A percentile compares a stretch with the other conserved stretches of the same genome.
Evolutionary conservation across 2,113 vertebrate genomes (phyloP).

Genomic region (Chamaetylas fuelleborni): DNA sequence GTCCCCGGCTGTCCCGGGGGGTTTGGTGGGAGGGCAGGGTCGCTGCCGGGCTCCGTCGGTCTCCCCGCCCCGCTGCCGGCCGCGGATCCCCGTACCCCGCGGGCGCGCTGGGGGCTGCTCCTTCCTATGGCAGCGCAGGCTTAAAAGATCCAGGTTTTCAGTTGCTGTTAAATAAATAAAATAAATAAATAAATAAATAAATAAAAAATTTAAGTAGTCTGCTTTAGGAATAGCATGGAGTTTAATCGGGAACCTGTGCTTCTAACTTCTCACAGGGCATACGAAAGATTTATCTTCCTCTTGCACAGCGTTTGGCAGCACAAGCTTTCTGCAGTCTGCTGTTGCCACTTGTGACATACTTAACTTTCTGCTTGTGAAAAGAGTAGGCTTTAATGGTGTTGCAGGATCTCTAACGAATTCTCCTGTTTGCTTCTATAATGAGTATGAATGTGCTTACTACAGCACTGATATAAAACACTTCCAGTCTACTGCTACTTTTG

Average conservation of each 20-base stretch:
- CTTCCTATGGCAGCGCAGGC: neutral
- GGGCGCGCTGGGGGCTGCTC: neutral
- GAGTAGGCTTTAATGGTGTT: neutral
- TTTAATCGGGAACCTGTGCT: neutral
- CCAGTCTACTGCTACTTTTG: neutral
- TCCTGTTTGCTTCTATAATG: neutral
- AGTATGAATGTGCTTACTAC: neutral
- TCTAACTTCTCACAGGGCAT: neutral
- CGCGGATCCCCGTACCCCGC: neutral
- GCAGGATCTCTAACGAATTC: neutral
- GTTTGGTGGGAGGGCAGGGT: neutral
- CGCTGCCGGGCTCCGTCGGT: neutral
- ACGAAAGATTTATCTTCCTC: neutral
- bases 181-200: neutral
- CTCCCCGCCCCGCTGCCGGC: neutral
- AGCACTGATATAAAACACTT: fast-evolving
- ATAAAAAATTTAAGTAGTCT: fast-evolving
- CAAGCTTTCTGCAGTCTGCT: neutral
- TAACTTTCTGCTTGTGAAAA: neutral
- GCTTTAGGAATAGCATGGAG: neutral
- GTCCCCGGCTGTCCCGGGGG: neutral
- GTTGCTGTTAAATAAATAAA: neutral
- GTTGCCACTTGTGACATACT: neutral
- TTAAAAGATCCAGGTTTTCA: neutral
- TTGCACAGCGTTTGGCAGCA: neutral